Evolutionary conservation across 2,113 vertebrate species (phyloP), one percentile per base, ranked within the genome.

Genomic region (Strix aluco): DNA sequence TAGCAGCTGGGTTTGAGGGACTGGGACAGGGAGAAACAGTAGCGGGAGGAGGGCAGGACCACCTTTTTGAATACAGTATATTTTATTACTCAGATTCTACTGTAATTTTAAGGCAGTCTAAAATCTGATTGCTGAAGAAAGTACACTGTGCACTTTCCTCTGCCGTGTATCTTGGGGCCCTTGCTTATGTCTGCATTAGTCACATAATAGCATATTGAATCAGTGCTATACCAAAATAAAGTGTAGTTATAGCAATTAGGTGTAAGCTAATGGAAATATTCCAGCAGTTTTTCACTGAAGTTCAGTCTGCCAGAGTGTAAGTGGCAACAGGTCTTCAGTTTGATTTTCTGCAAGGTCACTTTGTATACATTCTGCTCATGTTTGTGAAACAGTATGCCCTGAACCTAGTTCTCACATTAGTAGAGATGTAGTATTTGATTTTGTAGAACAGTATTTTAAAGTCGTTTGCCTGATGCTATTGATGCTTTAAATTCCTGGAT

Each of bases 161-260:
- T 92, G 65, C 16, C 0, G 0, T 30, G 5, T 75, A 3, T 78
- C n/a, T 74, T 7, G 8, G 17, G 22, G 15, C 11, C 14, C 22
- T 88, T 79, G 21, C 51, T 67, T 88, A 11, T 19, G 7, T 47
- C 51, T 90, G 36, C 20, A 13, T 65, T 85, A 57, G 73, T 58
- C 21, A 54, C 2, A 4, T 69, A 67, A 29, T 29, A 86, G 49
- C 15, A 30, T 52, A 32, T 21, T 52, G 49, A 47, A 80, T 57
- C n/a, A 75, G 38, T 23, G 47, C 74, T 94, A 9, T 42, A 14
- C n/a, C 12, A 58, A 66, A 71, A 57, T 54, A 13, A 59, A 57
- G 47, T 36, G 16, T 49, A 49, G n/a, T 58, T 54, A 25, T 83
- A 0, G 0, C 10, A 27, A 58, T 88, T 86, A 73, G n/a, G 26